Conservation (phyloP, 2,888 invertebrate species). For the Iphiclides podalirius region DNA sequence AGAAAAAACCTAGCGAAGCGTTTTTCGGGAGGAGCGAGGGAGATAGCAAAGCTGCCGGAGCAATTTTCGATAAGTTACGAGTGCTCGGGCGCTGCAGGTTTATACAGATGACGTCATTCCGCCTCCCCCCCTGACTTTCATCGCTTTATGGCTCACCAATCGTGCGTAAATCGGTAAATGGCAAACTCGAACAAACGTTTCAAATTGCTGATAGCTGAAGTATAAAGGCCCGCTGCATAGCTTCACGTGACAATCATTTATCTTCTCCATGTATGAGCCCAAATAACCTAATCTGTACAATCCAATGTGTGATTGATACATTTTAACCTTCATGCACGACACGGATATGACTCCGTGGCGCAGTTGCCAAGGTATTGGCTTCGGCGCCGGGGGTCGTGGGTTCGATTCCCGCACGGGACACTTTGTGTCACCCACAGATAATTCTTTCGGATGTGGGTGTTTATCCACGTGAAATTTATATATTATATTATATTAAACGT, state of each 20-base stretch:
- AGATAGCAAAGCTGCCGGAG: constrained; percentile 34
- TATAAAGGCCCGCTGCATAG: not conserved
- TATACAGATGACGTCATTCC: constrained; percentile 31
- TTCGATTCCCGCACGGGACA: no score
- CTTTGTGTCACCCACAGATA: no score
- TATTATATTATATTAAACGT: no score
- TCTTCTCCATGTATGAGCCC: no score
- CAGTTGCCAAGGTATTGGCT: no score
- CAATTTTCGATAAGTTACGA: constrained; percentile 46
- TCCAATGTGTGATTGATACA: no score
- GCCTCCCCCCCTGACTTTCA: constrained; percentile 32
- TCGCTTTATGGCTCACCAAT: constrained; percentile 51
- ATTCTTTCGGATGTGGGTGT: no score
- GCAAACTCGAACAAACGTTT: constrained; percentile 48
- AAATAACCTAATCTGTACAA: no score
- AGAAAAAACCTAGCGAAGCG: constrained; percentile 30
- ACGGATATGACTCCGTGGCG: no score
- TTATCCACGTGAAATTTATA: no score
- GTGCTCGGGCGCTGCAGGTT: constrained; percentile 31
- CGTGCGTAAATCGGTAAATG: constrained; percentile 60
- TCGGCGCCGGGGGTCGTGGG: no score
- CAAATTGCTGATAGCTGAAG: constrained; percentile 47
- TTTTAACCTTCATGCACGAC: no score
- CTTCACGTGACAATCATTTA: not conserved
- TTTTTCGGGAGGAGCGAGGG: constrained; percentile 23